phyloP scores from a whole-genome alignment of 1,140 invertebrate genomes.

The Zaprionus africanus region DNA sequence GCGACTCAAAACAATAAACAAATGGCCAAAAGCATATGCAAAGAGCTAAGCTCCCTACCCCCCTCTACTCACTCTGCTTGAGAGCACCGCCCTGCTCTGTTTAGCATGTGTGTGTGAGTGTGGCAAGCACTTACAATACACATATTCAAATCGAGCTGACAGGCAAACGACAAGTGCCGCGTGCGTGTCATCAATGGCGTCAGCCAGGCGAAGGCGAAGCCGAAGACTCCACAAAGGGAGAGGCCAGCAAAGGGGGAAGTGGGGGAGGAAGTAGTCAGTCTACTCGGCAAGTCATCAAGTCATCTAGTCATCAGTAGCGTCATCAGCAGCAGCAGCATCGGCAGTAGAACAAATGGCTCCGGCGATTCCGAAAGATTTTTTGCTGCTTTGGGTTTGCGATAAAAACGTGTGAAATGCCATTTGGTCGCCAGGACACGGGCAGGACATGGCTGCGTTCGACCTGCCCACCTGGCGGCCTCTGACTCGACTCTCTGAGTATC shows the following conservation, averaged over 20 bases:
- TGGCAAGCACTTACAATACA: constrained; percentile 32
- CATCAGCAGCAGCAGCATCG: constrained; percentile 41
- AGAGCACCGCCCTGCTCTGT: neutral
- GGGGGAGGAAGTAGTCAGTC: constrained; percentile 7
- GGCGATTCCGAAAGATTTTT: constrained; percentile 21
- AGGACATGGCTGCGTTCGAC: neutral
- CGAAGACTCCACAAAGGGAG: too few species aligned
- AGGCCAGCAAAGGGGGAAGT: too few species aligned
- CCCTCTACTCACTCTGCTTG: neutral
- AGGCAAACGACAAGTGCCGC: constrained; percentile 59
- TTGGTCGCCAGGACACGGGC: constrained; percentile 55
- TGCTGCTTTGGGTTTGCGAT: constrained; percentile 42
- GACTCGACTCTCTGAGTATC: constrained; percentile 29
- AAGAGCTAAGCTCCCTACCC: constrained; percentile 21
- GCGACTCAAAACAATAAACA: constrained; percentile 71
- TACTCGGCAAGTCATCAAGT: constrained; percentile 56
- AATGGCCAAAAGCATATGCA: constrained; percentile 80
- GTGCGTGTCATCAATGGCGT: constrained; percentile 70
- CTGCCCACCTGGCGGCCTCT: constrained; percentile 27
- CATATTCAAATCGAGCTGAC: constrained; percentile 74
- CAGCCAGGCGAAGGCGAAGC: constrained; percentile 34
- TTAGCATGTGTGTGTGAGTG: constrained; percentile 2
- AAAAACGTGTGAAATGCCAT: constrained; percentile 79
- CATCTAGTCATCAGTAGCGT: constrained; percentile 68
- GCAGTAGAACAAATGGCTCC: constrained; percentile 68